Base-by-base conservation (phyloP, 2,888 invertebrate species). In the Blera fallax region DNA sequence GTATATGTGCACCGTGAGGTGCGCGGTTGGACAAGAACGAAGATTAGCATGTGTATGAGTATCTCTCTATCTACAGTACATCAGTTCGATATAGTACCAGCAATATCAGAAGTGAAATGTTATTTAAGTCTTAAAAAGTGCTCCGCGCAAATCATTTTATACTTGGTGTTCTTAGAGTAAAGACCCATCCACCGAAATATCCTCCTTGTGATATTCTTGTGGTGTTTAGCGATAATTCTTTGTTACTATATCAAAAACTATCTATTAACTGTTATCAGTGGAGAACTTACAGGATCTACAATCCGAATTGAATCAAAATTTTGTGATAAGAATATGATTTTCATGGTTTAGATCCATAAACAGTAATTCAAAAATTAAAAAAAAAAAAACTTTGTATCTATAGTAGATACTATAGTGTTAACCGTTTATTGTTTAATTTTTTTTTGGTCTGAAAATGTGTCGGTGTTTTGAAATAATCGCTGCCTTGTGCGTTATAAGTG, bases 121-220 rank as follows among this genome's bases (percentile, higher is more conserved):
- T 91, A 91, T 91, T 91, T 91, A 91, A 91, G 91, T 90, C 91
- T 90, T 91, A 87, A 91, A 91, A 91, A 91, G 91, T 90, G 91
- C 89, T 90, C 90, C 90, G 91, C 89, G 90, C 92, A 92, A 91
- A 92, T 91, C 91, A 91, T 91, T 91, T 91, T 91, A 90, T 90
- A 92, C 90, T 92, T 90, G 91, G 91, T 88, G 89, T 92, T 92
- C 91, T 91, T 90, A 91, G 90, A 90, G 91, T 89, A 89, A 91
- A 90, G 91, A 91, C 91, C 90, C 79, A 85, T 85, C 77, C 69
- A 74, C 67, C 83, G 11, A 81, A 81, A 65, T 58, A 67, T 67
- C 67, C 67, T 77, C 27, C 48, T 62, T 43, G 78, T 70, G 60
- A 43, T 54, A 64, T 52, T 78, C 37, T 76, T 54, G 29, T 48